These are phyloP conservation scores for Bacillus rossius DNA, from an alignment of 1,140 invertebrate genomes.

Conservation along the genomic window DNA sequence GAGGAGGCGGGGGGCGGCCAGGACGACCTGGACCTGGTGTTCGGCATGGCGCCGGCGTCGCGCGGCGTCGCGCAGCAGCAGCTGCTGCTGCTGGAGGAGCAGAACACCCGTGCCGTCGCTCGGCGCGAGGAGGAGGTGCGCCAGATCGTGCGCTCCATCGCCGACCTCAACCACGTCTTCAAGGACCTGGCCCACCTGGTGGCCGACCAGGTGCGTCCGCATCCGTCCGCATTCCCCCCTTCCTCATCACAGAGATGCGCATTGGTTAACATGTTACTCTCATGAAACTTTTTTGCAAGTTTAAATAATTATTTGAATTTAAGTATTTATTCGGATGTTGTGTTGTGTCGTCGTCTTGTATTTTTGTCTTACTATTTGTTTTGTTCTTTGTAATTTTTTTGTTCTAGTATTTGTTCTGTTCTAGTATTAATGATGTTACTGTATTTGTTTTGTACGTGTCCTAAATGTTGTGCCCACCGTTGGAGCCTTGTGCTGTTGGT, in stretches of 20 bases:
- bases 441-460: no score
- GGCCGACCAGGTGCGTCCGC: slow-evolving; percentile 50
- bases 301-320: no score
- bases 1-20: slow-evolving; percentile 21
- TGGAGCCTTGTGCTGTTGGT: no score
- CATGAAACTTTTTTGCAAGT: no score
- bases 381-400: slow-evolving; percentile 1
- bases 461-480: no score
- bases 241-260: no score
- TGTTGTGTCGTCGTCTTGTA: no score
- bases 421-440: no score
- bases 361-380: no score
- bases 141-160: slow-evolving; percentile 85
- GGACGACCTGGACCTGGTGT: slow-evolving; percentile 22
- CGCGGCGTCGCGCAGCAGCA: slow-evolving; percentile 52
- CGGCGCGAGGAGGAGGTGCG: slow-evolving; percentile 87
- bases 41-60: slow-evolving; percentile 26
- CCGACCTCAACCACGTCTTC: slow-evolving; percentile 92
- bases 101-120: slow-evolving; percentile 67
- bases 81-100: slow-evolving; percentile 74
- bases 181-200: slow-evolving; percentile 63
- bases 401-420: no score
- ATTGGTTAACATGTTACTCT: no score
- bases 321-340: no score
- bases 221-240: not conserved